These are phyloP conservation scores for Megaustenia siamemsis DNA, from an alignment of 2,888 invertebrate species.

Conservation along the genomic window DNA sequence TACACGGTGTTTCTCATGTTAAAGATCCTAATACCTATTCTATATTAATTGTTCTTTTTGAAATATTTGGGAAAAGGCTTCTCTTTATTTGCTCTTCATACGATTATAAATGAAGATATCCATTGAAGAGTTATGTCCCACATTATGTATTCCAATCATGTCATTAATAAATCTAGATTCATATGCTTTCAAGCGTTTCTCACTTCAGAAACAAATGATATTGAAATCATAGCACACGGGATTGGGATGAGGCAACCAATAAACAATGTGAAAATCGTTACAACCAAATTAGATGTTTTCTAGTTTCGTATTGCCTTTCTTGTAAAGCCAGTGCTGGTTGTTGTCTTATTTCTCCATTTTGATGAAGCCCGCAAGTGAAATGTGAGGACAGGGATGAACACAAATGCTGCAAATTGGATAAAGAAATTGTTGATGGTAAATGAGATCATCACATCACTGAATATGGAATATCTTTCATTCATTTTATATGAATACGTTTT, in stretches of 20 bases:
- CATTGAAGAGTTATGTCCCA: background rate
- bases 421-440: background rate
- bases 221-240: background rate
- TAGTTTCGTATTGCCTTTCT: background rate
- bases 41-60: too few relatives aligned
- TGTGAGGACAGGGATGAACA: background rate
- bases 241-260: background rate
- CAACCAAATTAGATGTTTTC: background rate
- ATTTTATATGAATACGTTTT: too few relatives aligned
- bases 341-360: background rate
- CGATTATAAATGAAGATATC: background rate
- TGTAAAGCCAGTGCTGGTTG: background rate
- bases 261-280: background rate
- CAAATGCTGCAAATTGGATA: background rate
- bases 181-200: background rate
- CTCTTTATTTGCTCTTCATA: constrained; percentile 3
- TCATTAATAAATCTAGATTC: background rate
- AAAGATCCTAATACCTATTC: too few relatives aligned
- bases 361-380: background rate
- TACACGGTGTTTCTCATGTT: too few relatives aligned
- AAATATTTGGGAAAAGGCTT: too few relatives aligned
- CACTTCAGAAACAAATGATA: background rate
- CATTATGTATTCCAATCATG: background rate
- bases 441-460: background rate
- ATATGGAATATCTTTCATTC: too few relatives aligned